phyloP scores from a whole-genome alignment of 2,797 vertebrate species.

The Sitta carolinensis region DNA sequence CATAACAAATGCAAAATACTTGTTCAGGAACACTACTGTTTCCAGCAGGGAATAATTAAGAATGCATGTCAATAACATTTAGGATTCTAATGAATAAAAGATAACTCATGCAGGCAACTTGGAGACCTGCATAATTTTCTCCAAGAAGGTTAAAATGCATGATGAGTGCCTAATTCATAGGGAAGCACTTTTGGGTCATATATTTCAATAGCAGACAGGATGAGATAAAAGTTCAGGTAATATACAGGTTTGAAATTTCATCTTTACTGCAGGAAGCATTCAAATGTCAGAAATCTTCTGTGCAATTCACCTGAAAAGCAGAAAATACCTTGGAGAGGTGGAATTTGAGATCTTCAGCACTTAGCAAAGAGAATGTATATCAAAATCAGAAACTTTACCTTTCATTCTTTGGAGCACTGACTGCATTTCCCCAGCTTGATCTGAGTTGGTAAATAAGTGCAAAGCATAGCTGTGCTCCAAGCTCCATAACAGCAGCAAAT shows the following conservation, averaged over 20 bases:
- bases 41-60: slow-evolving; percentile 70
- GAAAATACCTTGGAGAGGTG: background rate
- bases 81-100: slow-evolving; percentile 72
- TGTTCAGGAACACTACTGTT: slow-evolving; percentile 55
- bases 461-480: background rate
- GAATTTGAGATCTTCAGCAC: background rate
- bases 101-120: slow-evolving; percentile 46
- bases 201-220: slow-evolving; percentile 44
- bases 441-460: background rate
- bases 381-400: background rate
- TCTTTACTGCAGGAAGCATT: slow-evolving; percentile 13
- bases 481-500: background rate
- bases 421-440: slow-evolving; percentile 7
- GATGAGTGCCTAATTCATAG: slow-evolving; percentile 31
- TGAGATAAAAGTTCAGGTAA: slow-evolving; percentile 23
- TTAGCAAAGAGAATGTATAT: background rate
- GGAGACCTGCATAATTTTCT: slow-evolving; percentile 60
- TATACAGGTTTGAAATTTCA: background rate
- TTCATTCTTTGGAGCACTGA: background rate
- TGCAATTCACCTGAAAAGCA: background rate
- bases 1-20: slow-evolving; percentile 66
- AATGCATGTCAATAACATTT: slow-evolving; percentile 72
- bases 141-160: slow-evolving; percentile 54
- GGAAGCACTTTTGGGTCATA: slow-evolving; percentile 30
- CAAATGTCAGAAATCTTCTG: slow-evolving; percentile 5